Evolutionary conservation across 2,797 vertebrate genomes (phyloP), one percentile per base, ranked within the genome.

Genomic region (Mormyrops attenuatus): DNA sequence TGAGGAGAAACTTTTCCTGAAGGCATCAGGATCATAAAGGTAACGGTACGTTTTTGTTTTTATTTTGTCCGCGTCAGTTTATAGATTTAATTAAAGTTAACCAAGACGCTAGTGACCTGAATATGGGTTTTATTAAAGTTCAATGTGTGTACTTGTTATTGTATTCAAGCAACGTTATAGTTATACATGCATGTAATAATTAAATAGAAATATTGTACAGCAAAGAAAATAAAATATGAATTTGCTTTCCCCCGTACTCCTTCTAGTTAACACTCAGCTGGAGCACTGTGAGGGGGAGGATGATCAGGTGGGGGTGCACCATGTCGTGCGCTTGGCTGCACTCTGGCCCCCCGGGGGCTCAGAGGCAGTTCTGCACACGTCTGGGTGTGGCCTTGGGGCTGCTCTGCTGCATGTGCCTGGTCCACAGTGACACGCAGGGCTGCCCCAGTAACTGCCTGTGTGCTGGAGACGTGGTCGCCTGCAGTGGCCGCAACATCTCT

Each of bases 391-490:
- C 87, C 44, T 34, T 66, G 55, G 41, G 87, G 34, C 87, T 88
- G 55, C 38, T 88, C 15, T 88, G 87, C 41, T 66, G 38, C n/a
- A 9, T 88, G 55, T 26, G 30, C 87, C 22, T 88, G 55, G 38
- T 66, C 22, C 41, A 47, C 22, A 66, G 17, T 0, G 82, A 92
- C 91, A 92, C 91, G 0, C 94, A 94, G 82, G 91, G 94, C 92
- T 97, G 96, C 90, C 96, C 96, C 66, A 69, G 94, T 15, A 93
- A 94, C 60, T 97, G 96, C 92, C 94, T 96, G 90, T 97, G 96
- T 93, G 96, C 96, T 89, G 96, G 95, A 5, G 96, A 97, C 88
- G 94, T 97, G 0, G 84, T 96, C 88, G 96, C 95, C 91, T 97
- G 96, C 93, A 95, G 95, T 89, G 95, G 94, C 91, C 96, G 92